Conservation (phyloP, 2,113 vertebrate genomes). For the Rafetus swinhoei region DNA sequence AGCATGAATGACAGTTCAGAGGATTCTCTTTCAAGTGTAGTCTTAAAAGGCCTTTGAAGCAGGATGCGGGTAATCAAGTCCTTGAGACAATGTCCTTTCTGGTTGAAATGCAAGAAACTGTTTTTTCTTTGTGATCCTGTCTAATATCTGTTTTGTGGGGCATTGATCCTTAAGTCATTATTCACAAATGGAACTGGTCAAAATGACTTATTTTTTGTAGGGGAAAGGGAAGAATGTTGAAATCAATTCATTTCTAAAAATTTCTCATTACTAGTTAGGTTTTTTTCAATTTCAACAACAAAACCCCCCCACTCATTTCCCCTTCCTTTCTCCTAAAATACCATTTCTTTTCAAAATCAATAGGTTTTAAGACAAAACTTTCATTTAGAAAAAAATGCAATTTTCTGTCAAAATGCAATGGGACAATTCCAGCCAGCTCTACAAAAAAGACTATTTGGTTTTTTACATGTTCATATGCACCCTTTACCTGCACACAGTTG, state of each 20-base stretch:
- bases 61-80: too few relatives aligned
- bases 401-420: neutral
- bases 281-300: neutral
- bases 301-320: neutral
- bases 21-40: too few relatives aligned
- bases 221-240: neutral
- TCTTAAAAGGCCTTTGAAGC: too few relatives aligned
- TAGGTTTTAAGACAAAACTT: neutral
- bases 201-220: neutral
- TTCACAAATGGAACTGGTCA: neutral
- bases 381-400: accelerated
- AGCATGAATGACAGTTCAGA: too few relatives aligned
- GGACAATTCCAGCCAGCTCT: neutral
- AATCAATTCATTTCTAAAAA: neutral
- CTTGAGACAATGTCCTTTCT: too few relatives aligned
- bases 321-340: neutral
- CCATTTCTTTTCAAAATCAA: neutral
- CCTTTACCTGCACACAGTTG: neutral
- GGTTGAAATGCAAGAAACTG: too few relatives aligned
- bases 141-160: too few relatives aligned
- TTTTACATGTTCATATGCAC: neutral
- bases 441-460: neutral
- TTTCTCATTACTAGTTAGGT: neutral
- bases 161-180: neutral
- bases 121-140: too few relatives aligned